Evolutionary conservation across 2,113 vertebrate species (phyloP).

Genomic region (Solea senegalensis): DNA sequence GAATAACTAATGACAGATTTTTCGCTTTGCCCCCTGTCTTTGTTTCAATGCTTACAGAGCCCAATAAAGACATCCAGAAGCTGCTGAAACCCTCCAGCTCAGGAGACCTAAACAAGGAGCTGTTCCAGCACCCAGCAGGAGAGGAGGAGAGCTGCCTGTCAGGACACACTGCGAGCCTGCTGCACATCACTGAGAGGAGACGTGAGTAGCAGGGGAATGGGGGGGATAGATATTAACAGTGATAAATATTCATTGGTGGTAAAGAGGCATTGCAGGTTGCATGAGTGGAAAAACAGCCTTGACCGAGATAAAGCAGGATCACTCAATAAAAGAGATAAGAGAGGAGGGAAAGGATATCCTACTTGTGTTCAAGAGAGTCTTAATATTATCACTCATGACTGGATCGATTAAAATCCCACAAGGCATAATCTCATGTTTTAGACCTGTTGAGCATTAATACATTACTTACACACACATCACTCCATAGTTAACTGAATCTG

Average conservation of each 20-base stretch:
- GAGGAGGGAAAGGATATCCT: constrained; percentile 1
- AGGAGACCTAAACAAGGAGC: constrained; percentile 79
- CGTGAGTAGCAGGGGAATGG: constrained; percentile 83
- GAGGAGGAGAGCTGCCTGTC: constrained; percentile 85
- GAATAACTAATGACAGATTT: neutral
- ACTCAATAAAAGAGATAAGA: neutral
- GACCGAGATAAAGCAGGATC: neutral
- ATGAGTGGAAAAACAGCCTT: constrained; percentile 11
- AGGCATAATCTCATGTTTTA: neutral
- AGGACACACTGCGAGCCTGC: constrained; percentile 86
- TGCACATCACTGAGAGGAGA: constrained; percentile 92
- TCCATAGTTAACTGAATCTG: too few species aligned
- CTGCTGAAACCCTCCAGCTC: constrained; percentile 83
- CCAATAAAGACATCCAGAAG: constrained; percentile 82
- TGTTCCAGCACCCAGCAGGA: constrained; percentile 71
- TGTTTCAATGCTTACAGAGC: constrained; percentile 76
- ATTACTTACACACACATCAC: neutral
- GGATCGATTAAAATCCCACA: neutral
- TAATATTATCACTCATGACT: neutral
- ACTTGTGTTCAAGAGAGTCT: neutral
- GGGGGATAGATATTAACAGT: neutral
- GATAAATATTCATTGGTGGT: constrained; percentile 19
- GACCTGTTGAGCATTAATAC: neutral
- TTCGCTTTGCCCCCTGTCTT: neutral
- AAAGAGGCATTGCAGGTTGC: constrained; percentile 13